Base-by-base conservation (phyloP, 2,888 invertebrate genomes). In the Magallana nippona region DNA sequence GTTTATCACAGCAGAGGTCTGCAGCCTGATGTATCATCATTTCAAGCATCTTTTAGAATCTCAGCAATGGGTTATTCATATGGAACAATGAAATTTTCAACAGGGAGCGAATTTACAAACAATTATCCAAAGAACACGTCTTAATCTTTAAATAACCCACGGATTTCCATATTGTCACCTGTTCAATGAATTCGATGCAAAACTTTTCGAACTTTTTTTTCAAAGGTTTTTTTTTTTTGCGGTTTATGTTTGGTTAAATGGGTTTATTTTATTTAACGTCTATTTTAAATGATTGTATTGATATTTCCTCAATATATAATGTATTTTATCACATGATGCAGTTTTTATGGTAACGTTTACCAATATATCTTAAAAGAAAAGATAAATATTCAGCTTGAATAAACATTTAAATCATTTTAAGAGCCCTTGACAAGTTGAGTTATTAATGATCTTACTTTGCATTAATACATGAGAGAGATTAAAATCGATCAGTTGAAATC, bases 21-120 rank as follows among this genome's bases (percentile, higher is more conserved):
- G 44, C 82, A 62, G 55, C 17, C 44, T 56, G 71, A 27, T 19
- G 55, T 60, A 82, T 82, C 71, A 77, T 82, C 62, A 55, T 63
- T 19, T 82, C 71, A 71, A 82, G 82, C 19, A 55, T 71, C 55
- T 71, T 82, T 82, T 63, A 60, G 60, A 82, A 55, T 82, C 55
- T 71, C 19, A 63, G 27, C 71, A 62, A 71, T 63, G 55, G 82
- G 62, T 71, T 71, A 71, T 32, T 71, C 71, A 71, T 80, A 63
- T 57, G 19, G 27, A 77, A 83, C 83, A 83, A 83, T 80, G 62
- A 22, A 55, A 55, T 77, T 62, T 81, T 56, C 85, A 62, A 63
- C 79, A 63, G 83, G 83, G 82, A 83, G 81, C 82, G 57, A 78
- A 78, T 85, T 85, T 83, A 78, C 85, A 83, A 85, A 85, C 82